phyloP scores from a whole-genome alignment of 92 coral and sea anemone species.

The Bergia sp. region DNA sequence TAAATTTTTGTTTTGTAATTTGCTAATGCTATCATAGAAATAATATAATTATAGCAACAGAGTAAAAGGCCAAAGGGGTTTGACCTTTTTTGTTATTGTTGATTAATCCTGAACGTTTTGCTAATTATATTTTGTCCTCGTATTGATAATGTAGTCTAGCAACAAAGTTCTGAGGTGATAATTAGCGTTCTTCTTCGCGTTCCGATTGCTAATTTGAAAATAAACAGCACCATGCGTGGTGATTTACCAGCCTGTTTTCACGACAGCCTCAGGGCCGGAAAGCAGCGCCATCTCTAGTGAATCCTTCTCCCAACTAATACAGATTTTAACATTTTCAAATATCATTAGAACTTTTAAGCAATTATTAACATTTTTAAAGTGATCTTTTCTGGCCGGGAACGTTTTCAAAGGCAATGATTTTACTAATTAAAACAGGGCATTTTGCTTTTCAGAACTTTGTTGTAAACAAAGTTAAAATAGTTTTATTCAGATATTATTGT shows the following conservation, averaged over 20 bases:
- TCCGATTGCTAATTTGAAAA: neutral
- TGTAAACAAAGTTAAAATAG: neutral
- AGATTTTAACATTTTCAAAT: too few relatives aligned
- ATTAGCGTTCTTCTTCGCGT: neutral
- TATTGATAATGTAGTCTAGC: neutral
- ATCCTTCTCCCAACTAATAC: neutral
- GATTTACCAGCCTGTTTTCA: neutral
- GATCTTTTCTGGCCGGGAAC: neutral
- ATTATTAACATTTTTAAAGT: too few relatives aligned
- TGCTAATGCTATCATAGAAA: neutral
- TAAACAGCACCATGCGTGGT: neutral
- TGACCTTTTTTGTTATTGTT: neutral
- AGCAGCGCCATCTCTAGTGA: neutral
- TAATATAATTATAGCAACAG: too few relatives aligned
- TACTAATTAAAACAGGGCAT: neutral
- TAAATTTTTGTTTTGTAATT: too few relatives aligned
- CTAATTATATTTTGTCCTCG: neutral
- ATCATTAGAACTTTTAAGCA: neutral
- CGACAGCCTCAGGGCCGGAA: neutral
- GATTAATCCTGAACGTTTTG: neutral
- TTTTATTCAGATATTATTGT: neutral
- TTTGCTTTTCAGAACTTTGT: slow-evolving; percentile 1
- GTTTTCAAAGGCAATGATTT: neutral
- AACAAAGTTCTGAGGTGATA: slow-evolving; percentile 13
- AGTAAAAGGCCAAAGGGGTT: neutral